These are phyloP conservation scores for Hemaris fuciformis DNA, from an alignment of 2,888 invertebrate genomes.

Conservation along the genomic window DNA sequence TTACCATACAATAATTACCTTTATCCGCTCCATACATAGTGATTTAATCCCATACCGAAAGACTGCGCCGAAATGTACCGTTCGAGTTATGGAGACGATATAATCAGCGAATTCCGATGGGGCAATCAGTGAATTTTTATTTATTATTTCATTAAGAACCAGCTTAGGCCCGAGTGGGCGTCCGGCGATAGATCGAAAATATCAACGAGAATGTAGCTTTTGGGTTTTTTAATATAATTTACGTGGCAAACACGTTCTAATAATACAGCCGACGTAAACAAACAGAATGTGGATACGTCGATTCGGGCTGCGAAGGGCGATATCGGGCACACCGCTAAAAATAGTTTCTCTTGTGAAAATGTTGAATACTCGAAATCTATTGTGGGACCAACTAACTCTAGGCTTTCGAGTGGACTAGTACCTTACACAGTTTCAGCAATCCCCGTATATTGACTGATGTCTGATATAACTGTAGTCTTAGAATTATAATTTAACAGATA, in stretches of 20 bases:
- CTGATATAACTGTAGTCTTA: too few relatives aligned
- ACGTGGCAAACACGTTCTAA: neutral
- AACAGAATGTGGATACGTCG: neutral
- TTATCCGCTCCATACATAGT: neutral
- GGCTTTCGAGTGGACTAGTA: too few relatives aligned
- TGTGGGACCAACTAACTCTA: too few relatives aligned
- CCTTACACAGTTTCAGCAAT: too few relatives aligned
- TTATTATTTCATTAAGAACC: conserved; percentile 10
- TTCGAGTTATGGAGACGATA: neutral
- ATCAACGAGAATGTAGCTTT: neutral
- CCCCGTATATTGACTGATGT: too few relatives aligned
- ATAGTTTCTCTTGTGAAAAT: neutral
- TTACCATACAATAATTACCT: neutral
- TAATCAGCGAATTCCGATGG: conserved; percentile 6
- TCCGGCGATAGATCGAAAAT: neutral
- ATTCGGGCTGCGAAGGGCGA: neutral
- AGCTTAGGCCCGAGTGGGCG: conserved; percentile 12
- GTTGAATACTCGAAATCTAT: too few relatives aligned
- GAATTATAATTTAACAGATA: too few relatives aligned
- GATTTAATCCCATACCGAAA: neutral
- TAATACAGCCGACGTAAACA: neutral
- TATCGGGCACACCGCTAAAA: neutral
- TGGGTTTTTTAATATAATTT: neutral
- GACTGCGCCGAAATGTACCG: neutral
- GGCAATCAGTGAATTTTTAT: conserved; percentile 10